Evolutionary conservation across 2,888 invertebrate species (phyloP), one percentile per base, ranked within the genome.

Genomic region (Phyllotreta striolata): DNA sequence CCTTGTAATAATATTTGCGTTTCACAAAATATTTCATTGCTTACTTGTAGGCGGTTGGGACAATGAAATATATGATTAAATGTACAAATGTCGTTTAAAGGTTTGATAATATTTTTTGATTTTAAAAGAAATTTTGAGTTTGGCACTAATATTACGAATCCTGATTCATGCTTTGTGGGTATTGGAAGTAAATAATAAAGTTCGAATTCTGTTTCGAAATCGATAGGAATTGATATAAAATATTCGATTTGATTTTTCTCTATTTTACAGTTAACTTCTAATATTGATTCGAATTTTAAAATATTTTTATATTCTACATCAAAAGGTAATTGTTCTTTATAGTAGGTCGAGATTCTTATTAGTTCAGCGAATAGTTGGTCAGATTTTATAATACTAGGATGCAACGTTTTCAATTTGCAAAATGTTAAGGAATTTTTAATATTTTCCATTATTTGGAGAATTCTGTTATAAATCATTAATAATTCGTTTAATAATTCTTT

Each of bases 381-480:
- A 7, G 66, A 24, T 43, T 58, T 64, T 52, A 66, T 58, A 40
- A 66, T 66, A 41, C 54, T 64, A 10, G 63, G 63, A 41, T 63
- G 59, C 38, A 66, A 54, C 5, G 52, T 64, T 35, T 54, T 52
- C n/a, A 64, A 41, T 64, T 64, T 66, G 52, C 66, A 64, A 59
- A 66, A 66, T 4, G 63, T 59, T 34, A 66, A 9, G 8, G 66
- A 66, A 40, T 64, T 64, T 60, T 65, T 41, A 44, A 66, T 4
- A 24, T 24, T 41, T 4, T 41, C 41, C 41, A 41, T 41, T 41
- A 41, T 10, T 3, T 41, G 3, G 9, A 41, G 41, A 41, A 41
- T 41, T n/a, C 41, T 41, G 24, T 24, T 24, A 24, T 24, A 24
- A 24, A 24, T 24, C 24, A 24, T 24, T 24, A 24, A 24, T 24